These are phyloP conservation scores for Coelogynopora nodosa DNA, from an alignment of 2,888 invertebrate genomes.

Conservation along the genomic window DNA sequence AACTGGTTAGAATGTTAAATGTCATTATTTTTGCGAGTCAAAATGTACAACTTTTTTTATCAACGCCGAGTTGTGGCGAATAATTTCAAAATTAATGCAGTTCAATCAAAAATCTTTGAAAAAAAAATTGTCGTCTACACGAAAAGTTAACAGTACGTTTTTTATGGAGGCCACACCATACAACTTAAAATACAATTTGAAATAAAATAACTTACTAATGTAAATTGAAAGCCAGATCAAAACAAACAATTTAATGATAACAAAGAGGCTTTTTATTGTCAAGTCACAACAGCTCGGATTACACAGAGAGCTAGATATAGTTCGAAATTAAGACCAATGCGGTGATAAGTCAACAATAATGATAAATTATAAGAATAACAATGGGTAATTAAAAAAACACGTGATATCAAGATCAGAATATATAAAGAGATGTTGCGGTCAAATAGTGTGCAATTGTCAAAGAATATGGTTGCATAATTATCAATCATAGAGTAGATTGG, in stretches of 20 bases:
- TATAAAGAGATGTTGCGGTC: background rate
- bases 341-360: background rate
- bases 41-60: too few relatives aligned
- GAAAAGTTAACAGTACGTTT: too few relatives aligned
- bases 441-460: background rate
- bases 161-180: too few relatives aligned
- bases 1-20: too few relatives aligned
- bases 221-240: background rate
- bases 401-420: background rate
- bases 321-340: background rate
- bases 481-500: background rate
- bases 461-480: background rate
- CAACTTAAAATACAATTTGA: too few relatives aligned
- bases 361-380: background rate
- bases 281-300: background rate
- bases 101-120: too few relatives aligned
- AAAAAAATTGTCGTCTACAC: too few relatives aligned
- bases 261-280: background rate
- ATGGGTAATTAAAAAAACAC: background rate
- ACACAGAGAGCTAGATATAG: background rate
- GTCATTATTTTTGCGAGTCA: too few relatives aligned
- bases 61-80: too few relatives aligned
- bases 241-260: background rate
- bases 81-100: too few relatives aligned
- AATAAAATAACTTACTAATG: too few relatives aligned